Percentiles rank a stretch among this genome's conserved stretches.
Conservation (phyloP, 2,888 invertebrate species). For the Polydrusus pterygomalis region DNA sequence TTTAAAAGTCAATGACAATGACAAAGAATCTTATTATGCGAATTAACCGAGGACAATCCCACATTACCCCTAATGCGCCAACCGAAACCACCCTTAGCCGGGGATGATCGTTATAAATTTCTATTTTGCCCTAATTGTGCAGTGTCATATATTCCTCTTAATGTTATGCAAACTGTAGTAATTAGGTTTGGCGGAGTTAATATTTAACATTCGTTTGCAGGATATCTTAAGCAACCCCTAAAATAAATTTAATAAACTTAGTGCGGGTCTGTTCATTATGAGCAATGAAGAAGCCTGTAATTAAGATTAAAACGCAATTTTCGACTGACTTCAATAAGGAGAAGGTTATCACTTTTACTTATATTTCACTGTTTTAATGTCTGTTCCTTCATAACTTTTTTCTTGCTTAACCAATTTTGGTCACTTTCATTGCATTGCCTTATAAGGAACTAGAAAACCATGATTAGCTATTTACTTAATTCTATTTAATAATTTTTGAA, state of each 20-base stretch:
- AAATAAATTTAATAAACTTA: conserved; percentile 14
- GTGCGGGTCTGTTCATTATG: neutral
- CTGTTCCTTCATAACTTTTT: too few species aligned
- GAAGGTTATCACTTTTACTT: too few species aligned
- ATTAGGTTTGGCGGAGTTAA: conserved; percentile 28
- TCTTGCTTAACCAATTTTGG: too few species aligned
- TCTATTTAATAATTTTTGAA: too few species aligned
- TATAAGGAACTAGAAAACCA: too few species aligned
- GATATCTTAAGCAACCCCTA: neutral
- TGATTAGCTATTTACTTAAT: too few species aligned
- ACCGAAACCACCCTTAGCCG: conserved; percentile 36
- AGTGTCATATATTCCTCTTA: conserved; percentile 30
- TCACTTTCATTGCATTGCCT: too few species aligned
- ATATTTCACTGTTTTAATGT: too few species aligned
- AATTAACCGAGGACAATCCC: conserved; percentile 66
- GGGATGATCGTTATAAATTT: conserved; percentile 46
- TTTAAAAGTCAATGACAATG: conserved; percentile 65
- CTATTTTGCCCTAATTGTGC: conserved; percentile 43
- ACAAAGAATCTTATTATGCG: conserved; percentile 69
- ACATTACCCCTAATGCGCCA: conserved; percentile 48
- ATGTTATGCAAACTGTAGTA: conserved; percentile 38
- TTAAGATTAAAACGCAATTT: neutral
- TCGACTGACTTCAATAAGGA: neutral
- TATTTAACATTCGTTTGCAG: conserved; percentile 22
- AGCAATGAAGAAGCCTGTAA: neutral